Conservation (phyloP, 2,797 vertebrate genomes). For the Ceyx erithaca region DNA sequence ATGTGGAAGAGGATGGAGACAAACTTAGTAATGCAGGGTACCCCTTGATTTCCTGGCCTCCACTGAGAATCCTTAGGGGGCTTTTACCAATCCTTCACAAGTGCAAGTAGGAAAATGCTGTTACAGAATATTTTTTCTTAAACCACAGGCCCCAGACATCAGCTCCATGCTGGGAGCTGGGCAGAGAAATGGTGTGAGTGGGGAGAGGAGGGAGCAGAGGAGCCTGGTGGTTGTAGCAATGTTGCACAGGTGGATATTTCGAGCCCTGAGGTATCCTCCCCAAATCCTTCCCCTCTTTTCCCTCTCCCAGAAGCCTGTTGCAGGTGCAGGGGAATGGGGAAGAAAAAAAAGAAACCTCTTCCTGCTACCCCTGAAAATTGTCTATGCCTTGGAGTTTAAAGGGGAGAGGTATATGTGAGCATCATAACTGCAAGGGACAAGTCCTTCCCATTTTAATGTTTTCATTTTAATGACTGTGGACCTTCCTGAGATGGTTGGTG, state of each 20-base stretch:
- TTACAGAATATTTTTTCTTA: background rate
- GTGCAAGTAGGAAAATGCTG: background rate
- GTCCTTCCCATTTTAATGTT: background rate
- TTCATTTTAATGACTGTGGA: background rate
- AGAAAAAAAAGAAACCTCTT: background rate
- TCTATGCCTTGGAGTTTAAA: background rate
- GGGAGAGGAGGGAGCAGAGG: slow-evolving; percentile 9
- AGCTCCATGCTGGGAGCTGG: background rate
- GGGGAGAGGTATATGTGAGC: background rate
- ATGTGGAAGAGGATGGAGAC: background rate
- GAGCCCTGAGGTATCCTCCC: slow-evolving; percentile 33
- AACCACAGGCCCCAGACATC: background rate
- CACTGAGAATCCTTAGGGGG: background rate
- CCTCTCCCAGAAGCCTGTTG: background rate
- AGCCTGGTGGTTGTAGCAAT: background rate
- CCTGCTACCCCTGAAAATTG: background rate
- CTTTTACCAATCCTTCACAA: background rate
- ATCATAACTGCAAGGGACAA: background rate
- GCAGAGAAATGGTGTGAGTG: background rate
- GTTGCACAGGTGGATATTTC: slow-evolving; percentile 37
- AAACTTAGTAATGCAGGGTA: background rate
- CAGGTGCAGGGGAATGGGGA: background rate
- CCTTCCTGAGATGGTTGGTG: background rate
- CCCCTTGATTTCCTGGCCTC: background rate
- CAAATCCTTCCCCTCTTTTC: background rate